Evolutionary conservation across 2,888 invertebrate genomes (phyloP).

Genomic region (Eustalomyia histrio): DNA sequence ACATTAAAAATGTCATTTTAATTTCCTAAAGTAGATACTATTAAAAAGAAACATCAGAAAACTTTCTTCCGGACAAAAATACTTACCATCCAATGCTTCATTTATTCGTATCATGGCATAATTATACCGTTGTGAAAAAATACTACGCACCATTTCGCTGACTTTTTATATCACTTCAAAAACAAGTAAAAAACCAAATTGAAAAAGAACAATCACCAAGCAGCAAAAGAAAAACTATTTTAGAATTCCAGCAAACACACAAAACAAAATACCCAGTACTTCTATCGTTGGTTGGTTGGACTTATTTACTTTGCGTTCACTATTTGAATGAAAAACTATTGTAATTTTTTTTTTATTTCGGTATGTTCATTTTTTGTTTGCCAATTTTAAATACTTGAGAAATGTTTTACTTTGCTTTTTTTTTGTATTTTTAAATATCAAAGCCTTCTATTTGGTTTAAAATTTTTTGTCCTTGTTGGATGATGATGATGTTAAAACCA

Average conservation of each 20-base stretch:
- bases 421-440: constrained; percentile 48
- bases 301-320: neutral
- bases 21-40: neutral
- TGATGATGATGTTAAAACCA: neutral
- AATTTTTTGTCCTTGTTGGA: neutral
- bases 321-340: constrained; percentile 11
- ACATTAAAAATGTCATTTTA: neutral
- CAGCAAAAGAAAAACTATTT: constrained; percentile 16
- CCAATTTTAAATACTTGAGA: constrained; percentile 39
- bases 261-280: neutral
- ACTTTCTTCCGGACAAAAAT: neutral
- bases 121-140: constrained; percentile 73
- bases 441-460: constrained; percentile 53
- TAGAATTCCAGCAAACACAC: constrained; percentile 9
- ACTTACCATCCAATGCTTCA: constrained; percentile 71
- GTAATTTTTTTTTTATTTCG: constrained; percentile 11
- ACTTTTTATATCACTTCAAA: neutral
- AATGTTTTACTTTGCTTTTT: constrained; percentile 57
- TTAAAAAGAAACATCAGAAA: neutral
- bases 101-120: constrained; percentile 69
- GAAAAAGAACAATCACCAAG: neutral
- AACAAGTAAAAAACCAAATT: neutral
- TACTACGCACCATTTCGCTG: constrained; percentile 71
- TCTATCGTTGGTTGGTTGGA: neutral
- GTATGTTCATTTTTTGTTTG: constrained; percentile 14